These are phyloP conservation scores for Micromesistius poutassou DNA, from an alignment of 2,797 vertebrate species.

Conservation along the genomic window DNA sequence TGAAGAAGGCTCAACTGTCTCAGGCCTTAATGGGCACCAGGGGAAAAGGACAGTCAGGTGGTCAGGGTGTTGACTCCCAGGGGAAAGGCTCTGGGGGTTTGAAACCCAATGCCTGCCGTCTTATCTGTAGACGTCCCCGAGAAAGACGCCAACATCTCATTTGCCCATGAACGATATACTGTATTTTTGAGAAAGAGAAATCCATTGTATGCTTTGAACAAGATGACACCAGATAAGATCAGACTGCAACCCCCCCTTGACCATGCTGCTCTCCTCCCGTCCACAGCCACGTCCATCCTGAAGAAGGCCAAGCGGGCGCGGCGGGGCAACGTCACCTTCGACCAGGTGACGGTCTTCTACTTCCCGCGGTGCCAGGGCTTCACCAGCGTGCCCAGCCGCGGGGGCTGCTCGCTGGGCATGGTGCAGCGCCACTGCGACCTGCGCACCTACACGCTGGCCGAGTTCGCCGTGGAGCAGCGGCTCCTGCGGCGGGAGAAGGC, in stretches of 20 bases:
- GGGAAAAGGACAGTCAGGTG: background rate
- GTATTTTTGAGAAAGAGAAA: background rate
- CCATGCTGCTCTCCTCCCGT: background rate
- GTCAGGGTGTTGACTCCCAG: background rate
- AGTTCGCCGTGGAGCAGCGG: slow-evolving; percentile 86
- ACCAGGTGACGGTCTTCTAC: slow-evolving; percentile 93
- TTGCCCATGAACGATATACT: background rate
- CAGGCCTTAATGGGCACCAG: background rate
- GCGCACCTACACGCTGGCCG: slow-evolving; percentile 82
- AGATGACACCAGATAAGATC: background rate
- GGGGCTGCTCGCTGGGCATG: slow-evolving; percentile 96
- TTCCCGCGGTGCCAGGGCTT: slow-evolving; percentile 97
- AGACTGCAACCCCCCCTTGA: background rate
- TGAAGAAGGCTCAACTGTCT: background rate
- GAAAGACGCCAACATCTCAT: background rate
- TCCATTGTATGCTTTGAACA: too few relatives aligned
- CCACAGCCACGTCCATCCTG: slow-evolving; percentile 86
- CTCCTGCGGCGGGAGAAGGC: slow-evolving; percentile 80
- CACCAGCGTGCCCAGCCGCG: slow-evolving; percentile 92
- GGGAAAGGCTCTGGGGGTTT: background rate
- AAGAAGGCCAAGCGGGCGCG: slow-evolving; percentile 83
- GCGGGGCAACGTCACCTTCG: slow-evolving; percentile 85
- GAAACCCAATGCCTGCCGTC: background rate
- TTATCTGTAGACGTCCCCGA: background rate
- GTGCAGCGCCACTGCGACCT: slow-evolving; percentile 80